A percentile compares a stretch with the other conserved stretches of the same genome.
Evolutionary conservation across 2,888 invertebrate species (phyloP).

Genomic region (Oxytorus armatus): DNA sequence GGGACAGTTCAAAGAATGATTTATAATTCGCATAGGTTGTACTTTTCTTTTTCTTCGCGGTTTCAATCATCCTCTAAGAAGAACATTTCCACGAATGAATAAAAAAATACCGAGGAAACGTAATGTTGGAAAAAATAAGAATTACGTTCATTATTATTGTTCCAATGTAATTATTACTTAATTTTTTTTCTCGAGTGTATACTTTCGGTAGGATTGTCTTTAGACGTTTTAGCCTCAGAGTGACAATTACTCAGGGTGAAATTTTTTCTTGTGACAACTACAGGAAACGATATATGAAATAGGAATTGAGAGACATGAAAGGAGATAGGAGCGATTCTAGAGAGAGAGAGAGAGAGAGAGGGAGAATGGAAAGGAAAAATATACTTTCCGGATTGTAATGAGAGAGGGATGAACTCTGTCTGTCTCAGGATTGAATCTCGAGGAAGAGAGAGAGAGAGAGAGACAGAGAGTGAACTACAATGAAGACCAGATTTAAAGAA

Average conservation of each 20-base stretch:
- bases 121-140: background rate
- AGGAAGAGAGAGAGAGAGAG: slow-evolving; percentile 52
- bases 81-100: background rate
- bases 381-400: slow-evolving; percentile 4
- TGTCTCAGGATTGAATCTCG: slow-evolving; percentile 57
- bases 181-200: background rate
- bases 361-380: background rate
- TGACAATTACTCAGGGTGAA: background rate
- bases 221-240: background rate
- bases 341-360: slow-evolving; percentile 19
- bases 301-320: slow-evolving; percentile 33
- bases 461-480: slow-evolving; percentile 28
- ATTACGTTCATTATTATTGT: background rate
- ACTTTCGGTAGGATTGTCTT: background rate
- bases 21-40: slow-evolving; percentile 41
- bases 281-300: slow-evolving; percentile 21
- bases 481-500: slow-evolving; percentile 79
- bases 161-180: too few species aligned
- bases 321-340: background rate
- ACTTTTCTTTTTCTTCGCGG: background rate
- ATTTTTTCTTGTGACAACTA: slow-evolving; percentile 24
- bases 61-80: background rate
- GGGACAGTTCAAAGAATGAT: slow-evolving; percentile 40
- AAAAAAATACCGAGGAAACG: background rate
- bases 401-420: background rate